Base-by-base conservation (phyloP, 2,888 invertebrate species). In the Corythucha ciliata region DNA sequence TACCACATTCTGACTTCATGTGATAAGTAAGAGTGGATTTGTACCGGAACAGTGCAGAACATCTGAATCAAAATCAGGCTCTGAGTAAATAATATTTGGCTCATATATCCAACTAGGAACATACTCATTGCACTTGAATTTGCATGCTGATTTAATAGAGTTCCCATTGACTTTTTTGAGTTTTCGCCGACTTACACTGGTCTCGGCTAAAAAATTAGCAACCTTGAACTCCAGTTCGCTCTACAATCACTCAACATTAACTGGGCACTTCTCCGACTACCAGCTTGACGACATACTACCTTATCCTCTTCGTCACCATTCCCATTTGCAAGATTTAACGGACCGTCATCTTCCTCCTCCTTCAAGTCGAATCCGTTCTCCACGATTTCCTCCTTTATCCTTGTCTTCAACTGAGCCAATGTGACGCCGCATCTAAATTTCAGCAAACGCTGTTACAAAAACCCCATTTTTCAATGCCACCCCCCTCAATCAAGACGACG, bases 11-110 rank as follows among this genome's bases (percentile, higher is more conserved):
- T 8, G 58, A 58, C 47, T 58, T 57, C 34, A 55, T 45, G 46
- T 58, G 58, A 33, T 58, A 58, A 8, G 55, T 55, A 16, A 55
- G 47, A n/a, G 58, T 58, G 7, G 57, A 57, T 36, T 58, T 55
- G 34, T 58, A 58, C 10, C 57, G 53, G 34, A 58, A 58, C 2
- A 52, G 46, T 12, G 58, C 54, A 14, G 53, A 50, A 48, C 58
- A 58, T 29, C 57, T 57, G 24, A 32, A 16, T 22, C 12, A 32
- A 27, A 29, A 26, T 2, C 21, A 49, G 8, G 34, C 21, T 20
- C 10, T 12, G n/a, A n/a, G 22, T 39, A 6, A 24, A 36, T 16
- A 24, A 46, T 18, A 51, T 10, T 10, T 29, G 10, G 29, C 29
- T 14, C 37, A 36, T 10, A n/a, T 36, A 25, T 2, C 36, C 2